A percentile compares a stretch with the other conserved stretches of the same genome.
Conservation (phyloP, 2,888 invertebrate genomes). For the Epinotia nisella region DNA sequence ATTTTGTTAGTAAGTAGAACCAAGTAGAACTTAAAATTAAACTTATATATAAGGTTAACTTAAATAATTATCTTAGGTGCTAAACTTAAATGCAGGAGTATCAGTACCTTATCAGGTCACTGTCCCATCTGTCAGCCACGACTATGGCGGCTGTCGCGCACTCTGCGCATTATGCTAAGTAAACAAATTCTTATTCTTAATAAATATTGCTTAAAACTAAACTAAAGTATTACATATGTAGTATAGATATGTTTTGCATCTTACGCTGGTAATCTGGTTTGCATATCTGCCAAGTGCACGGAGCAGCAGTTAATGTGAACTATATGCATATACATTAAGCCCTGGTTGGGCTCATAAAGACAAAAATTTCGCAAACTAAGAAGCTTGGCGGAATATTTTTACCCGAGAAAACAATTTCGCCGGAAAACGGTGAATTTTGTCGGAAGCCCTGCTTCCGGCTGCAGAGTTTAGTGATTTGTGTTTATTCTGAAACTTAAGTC, state of each 20-base stretch:
- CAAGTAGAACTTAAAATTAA: no score
- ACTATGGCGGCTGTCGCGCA: no score
- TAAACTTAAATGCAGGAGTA: no score
- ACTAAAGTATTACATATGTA: no score
- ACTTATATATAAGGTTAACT: no score
- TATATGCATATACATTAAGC: slow-evolving; percentile 1
- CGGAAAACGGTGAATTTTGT: slow-evolving; percentile 8
- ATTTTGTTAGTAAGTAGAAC: no score
- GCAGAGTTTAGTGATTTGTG: neutral
- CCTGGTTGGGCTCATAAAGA: neutral
- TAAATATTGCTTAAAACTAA: no score
- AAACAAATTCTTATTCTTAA: no score
- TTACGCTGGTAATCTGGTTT: neutral
- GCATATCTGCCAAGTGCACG: neutral
- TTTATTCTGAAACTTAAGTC: neutral
- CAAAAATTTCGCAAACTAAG: slow-evolving; percentile 4
- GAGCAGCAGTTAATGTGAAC: neutral
- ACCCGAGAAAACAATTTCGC: slow-evolving; percentile 4
- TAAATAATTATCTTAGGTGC: no score
- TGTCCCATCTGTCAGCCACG: no score
- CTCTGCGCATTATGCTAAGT: no score
- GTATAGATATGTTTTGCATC: neutral
- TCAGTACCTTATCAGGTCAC: no score
- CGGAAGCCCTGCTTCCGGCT: neutral
- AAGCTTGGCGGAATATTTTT: slow-evolving; percentile 9